Percentiles rank a stretch among this genome's conserved stretches.
Conservation (phyloP, 92 coral and sea anemone species). For the Plumapathes pennacea region DNA sequence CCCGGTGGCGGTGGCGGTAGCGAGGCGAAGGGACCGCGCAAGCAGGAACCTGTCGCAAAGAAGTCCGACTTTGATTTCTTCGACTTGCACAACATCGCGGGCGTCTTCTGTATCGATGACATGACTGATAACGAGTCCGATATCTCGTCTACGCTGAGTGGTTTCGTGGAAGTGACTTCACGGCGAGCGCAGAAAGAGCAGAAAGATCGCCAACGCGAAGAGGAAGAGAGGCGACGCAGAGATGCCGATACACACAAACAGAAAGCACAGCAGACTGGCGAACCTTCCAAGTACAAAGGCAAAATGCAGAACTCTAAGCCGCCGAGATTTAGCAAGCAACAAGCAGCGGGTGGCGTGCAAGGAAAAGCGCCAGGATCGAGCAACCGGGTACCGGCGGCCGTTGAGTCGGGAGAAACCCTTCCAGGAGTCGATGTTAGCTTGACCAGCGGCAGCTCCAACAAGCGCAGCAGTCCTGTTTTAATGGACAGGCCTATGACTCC, state of each 20-base stretch:
- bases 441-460: constrained; percentile 85
- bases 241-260: constrained; percentile 73
- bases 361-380: constrained; percentile 47
- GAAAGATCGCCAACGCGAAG: constrained; percentile 94
- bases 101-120: constrained; percentile 93
- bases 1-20: constrained; percentile 40
- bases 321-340: constrained; percentile 90
- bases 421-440: constrained; percentile 64
- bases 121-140: constrained; percentile 93
- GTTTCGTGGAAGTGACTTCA: constrained; percentile 96
- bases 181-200: constrained; percentile 90
- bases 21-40: constrained; percentile 55
- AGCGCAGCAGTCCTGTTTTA: constrained; percentile 80
- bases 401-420: constrained; percentile 43
- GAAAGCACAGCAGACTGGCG: constrained; percentile 50
- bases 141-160: constrained; percentile 90
- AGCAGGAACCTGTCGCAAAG: constrained; percentile 60
- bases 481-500: constrained; percentile 89
- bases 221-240: constrained; percentile 81
- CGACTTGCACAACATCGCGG: constrained; percentile 94
- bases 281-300: constrained; percentile 50
- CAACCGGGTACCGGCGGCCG: constrained; percentile 41
- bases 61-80: constrained; percentile 67
- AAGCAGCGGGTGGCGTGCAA: constrained; percentile 42
- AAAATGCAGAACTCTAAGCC: constrained; percentile 81